Evolutionary conservation across 2,888 invertebrate species (phyloP).

Genomic region (Suillia variegata): DNA sequence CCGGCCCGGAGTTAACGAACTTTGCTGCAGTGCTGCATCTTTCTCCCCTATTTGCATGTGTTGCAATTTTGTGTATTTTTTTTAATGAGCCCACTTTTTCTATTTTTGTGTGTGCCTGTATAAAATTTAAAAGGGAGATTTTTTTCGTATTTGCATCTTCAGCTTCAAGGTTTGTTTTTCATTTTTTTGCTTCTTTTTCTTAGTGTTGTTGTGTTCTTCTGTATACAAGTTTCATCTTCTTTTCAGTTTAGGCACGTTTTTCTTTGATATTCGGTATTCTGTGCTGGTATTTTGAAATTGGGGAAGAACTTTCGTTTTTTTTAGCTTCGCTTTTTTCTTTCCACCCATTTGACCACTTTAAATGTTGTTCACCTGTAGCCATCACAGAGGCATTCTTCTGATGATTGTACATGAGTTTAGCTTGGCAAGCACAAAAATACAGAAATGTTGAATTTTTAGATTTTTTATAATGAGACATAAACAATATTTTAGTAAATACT

Average conservation of each 20-base stretch:
- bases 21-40: slow-evolving; percentile 22
- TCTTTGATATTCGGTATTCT: background rate
- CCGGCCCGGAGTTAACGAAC: slow-evolving; percentile 49
- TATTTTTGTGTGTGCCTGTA: slow-evolving; percentile 23
- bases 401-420: too few relatives aligned
- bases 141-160: slow-evolving; percentile 36
- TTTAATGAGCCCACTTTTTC: slow-evolving; percentile 28
- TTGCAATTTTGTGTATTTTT: too few relatives aligned
- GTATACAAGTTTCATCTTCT: too few relatives aligned
- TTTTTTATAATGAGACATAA: too few relatives aligned
- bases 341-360: slow-evolving; percentile 47
- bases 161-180: slow-evolving; percentile 33
- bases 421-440: too few relatives aligned
- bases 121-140: slow-evolving; percentile 10
- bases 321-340: background rate
- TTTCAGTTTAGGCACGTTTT: slow-evolving; percentile 4
- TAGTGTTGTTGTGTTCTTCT: too few relatives aligned
- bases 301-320: slow-evolving; percentile 58
- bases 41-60: slow-evolving; percentile 33
- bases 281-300: slow-evolving; percentile 39
- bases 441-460: slow-evolving; percentile 5
- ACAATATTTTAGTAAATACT: too few relatives aligned
- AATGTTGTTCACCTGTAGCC: slow-evolving; percentile 55
- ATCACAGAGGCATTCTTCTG: too few relatives aligned
- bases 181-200: too few relatives aligned